Percentiles rank a stretch among this genome's conserved stretches.
Evolutionary conservation across 2,113 vertebrate species (phyloP).

Genomic region (Upupa epops): DNA sequence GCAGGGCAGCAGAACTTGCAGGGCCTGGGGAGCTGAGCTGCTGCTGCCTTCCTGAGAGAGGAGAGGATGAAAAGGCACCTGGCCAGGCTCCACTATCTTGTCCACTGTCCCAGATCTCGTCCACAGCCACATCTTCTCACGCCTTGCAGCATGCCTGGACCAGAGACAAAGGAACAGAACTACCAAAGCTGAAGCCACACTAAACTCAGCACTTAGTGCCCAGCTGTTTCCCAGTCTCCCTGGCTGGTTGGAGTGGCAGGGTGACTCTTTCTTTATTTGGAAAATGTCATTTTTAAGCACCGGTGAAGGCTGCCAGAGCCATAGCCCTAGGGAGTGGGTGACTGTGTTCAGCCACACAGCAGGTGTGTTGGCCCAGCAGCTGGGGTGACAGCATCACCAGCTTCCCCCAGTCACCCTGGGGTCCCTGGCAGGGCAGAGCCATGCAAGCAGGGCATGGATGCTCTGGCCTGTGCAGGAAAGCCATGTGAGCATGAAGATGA

Average conservation of each 20-base stretch:
- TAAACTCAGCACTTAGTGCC: not conserved
- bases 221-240: not conserved
- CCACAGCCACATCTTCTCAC: not conserved
- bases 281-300: not conserved
- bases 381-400: not conserved
- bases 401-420: rapidly evolving
- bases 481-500: not conserved
- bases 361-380: rapidly evolving
- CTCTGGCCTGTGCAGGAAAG: not conserved
- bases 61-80: not conserved
- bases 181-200: not conserved
- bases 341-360: not conserved
- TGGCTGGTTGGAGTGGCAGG: not conserved
- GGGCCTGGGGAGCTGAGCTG: not conserved
- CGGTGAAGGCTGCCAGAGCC: not conserved
- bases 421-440: not conserved
- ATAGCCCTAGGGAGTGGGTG: not conserved
- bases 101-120: not conserved
- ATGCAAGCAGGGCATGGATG: not conserved
- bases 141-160: not conserved
- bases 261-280: not conserved
- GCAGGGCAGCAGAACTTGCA: not conserved
- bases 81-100: not conserved
- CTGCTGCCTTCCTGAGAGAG: not conserved
- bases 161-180: not conserved